A percentile compares a stretch with the other conserved stretches of the same genome.
Conservation (phyloP, 2,888 invertebrate genomes). For the Leucoma salicis region DNA sequence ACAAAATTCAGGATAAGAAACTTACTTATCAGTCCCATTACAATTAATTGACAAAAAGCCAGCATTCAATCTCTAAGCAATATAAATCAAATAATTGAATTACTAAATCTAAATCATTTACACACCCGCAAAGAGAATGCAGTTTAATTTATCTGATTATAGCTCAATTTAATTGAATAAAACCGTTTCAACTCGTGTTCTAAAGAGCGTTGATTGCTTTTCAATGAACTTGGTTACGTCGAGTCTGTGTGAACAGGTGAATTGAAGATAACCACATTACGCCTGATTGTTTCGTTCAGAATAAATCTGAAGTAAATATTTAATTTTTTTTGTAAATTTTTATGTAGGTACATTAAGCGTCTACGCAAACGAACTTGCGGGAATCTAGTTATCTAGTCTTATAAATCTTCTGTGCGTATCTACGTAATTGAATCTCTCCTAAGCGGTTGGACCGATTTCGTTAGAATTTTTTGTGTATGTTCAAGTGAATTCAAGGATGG, state of each 20-base stretch:
- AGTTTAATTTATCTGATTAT: slow-evolving; percentile 23
- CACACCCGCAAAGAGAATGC: slow-evolving; percentile 24
- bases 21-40: background rate
- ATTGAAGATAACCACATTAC: background rate
- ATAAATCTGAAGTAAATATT: background rate
- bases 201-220: slow-evolving; percentile 31
- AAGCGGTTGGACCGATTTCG: too few relatives aligned
- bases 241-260: slow-evolving; percentile 9
- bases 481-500: too few relatives aligned
- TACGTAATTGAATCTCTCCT: too few relatives aligned
- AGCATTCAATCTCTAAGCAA: slow-evolving; percentile 17
- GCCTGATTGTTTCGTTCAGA: background rate
- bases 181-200: slow-evolving; percentile 16
- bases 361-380: too few relatives aligned
- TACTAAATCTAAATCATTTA: slow-evolving; percentile 25
- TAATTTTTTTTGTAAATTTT: background rate
- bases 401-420: too few relatives aligned
- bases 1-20: too few relatives aligned
- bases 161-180: slow-evolving; percentile 31
- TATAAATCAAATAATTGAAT: slow-evolving; percentile 25
- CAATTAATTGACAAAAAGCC: background rate
- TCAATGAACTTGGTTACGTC: slow-evolving; percentile 20
- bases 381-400: too few relatives aligned
- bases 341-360: too few relatives aligned
- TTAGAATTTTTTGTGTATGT: too few relatives aligned